A percentile compares a stretch with the other conserved stretches of the same genome.
These are phyloP conservation scores for Drosophila leontia DNA, from an alignment of 1,140 invertebrate species.

Conservation along the genomic window DNA sequence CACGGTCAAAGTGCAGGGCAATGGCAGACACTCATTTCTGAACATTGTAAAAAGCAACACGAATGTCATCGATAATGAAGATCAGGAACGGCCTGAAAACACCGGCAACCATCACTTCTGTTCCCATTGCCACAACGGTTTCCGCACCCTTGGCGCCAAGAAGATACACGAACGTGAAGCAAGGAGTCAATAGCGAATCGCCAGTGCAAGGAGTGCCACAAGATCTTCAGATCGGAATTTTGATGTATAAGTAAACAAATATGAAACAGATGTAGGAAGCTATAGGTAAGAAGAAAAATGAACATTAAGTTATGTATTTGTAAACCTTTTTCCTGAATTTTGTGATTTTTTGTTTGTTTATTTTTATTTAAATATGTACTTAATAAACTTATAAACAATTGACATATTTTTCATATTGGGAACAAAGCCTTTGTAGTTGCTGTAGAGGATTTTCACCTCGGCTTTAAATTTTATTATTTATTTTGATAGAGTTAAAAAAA, in stretches of 20 bases:
- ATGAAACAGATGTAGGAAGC: neutral
- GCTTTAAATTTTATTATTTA: too few relatives aligned
- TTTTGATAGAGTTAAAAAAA: neutral
- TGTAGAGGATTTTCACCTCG: too few relatives aligned
- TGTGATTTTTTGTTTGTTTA: neutral
- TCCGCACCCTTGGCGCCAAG: constrained; percentile 65
- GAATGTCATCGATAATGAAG: constrained; percentile 23
- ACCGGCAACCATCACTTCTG: constrained; percentile 65
- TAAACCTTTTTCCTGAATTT: neutral
- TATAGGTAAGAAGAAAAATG: neutral
- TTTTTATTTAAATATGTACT: neutral
- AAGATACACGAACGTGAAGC: constrained; percentile 71
- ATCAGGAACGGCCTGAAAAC: constrained; percentile 10
- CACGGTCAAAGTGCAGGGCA: constrained; percentile 73
- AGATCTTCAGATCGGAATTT: constrained; percentile 76
- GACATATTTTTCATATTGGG: neutral
- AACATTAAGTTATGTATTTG: too few relatives aligned
- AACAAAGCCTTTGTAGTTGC: neutral
- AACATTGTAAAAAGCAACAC: constrained; percentile 65
- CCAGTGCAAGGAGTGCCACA: constrained; percentile 75
- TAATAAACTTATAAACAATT: neutral
- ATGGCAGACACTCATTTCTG: constrained; percentile 74
- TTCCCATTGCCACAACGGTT: constrained; percentile 79
- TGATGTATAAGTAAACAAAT: too few relatives aligned
- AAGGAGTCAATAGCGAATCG: constrained; percentile 61